These are phyloP conservation scores for Pseudochromis fuscus DNA, from an alignment of 2,797 vertebrate genomes.

Conservation along the genomic window DNA sequence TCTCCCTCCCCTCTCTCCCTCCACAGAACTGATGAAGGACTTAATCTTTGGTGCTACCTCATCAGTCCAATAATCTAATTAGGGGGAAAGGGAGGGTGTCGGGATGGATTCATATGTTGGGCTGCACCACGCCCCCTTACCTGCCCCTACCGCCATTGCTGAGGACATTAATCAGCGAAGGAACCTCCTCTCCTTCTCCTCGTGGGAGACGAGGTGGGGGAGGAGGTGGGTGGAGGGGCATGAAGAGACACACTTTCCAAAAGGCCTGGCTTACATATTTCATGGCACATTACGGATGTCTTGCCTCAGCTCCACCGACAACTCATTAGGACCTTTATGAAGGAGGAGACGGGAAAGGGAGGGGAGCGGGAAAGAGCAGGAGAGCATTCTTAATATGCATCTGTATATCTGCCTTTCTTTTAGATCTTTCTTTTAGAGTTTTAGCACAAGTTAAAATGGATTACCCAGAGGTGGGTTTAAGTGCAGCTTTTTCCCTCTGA, in stretches of 20 bases:
- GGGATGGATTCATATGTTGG: conserved; percentile 72
- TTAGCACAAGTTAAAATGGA: conserved; percentile 60
- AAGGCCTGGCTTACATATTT: conserved; percentile 82
- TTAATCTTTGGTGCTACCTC: conserved; percentile 80
- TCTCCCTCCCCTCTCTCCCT: conserved; percentile 26
- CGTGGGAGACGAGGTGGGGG: conserved; percentile 32
- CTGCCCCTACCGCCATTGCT: conserved; percentile 65
- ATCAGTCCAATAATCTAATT: conserved; percentile 84
- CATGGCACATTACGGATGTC: conserved; percentile 83
- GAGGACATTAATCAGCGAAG: conserved; percentile 74
- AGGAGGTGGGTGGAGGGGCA: background rate
- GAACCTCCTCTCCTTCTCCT: conserved; percentile 58
- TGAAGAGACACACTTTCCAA: conserved; percentile 67
- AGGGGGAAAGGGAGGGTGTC: conserved; percentile 73
- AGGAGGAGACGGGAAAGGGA: conserved; percentile 40
- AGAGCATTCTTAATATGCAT: conserved; percentile 62
- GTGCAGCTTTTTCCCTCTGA: conserved; percentile 48
- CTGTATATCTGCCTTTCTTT: conserved; percentile 60
- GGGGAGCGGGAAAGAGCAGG: conserved; percentile 42
- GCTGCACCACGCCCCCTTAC: conserved; percentile 60
- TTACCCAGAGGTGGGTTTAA: conserved; percentile 58
- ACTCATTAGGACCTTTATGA: conserved; percentile 83
- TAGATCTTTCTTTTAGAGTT: conserved; percentile 56
- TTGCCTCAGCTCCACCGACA: conserved; percentile 82
- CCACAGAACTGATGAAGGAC: conserved; percentile 77